Evolutionary conservation across 2,113 vertebrate species (phyloP), one percentile per base, ranked within the genome.

Genomic region (Crypturellus undulatus): DNA sequence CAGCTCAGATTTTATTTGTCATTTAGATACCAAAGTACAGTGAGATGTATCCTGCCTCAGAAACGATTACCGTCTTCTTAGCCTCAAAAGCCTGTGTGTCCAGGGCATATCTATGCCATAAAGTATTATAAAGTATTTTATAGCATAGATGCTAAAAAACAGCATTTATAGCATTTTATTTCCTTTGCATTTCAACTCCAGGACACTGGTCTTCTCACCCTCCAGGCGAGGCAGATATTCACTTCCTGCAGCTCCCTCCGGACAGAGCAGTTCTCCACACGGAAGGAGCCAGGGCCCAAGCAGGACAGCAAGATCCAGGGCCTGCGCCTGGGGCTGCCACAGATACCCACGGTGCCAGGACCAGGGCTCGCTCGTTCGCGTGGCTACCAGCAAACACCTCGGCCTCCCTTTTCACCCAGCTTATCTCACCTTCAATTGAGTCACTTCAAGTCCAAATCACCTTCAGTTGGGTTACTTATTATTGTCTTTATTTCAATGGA

Each of bases 401-500:
- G 47, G 47, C 47, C 47, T 49, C 20, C 47, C 47, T 26, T 40
- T 51, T 26, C 40, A 87, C 15, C 75, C 52, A n/a, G 51, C 54
- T 51, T 30, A 28, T 52, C 26, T 68, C 81, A 30, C 84, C 26
- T 77, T 77, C 54, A 77, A 63, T 6, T 82, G 56, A 43, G 62
- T 43, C 47, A 8, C 22, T 49, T 49, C 47, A 22, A 49, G 19
- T 49, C 8, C 47, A 49, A 49, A 49, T 63, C 73, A 21, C 84
- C 26, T 77, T 77, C 54, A 77, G 58, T 7, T 78, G 58, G 38
- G 62, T 43, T 47, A 93, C 82, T 95, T 92, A 92, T 65, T 59
- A 67, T 80, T 54, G 52, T 2, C 87, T 95, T 92, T 91, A 89
- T 87, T 94, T 79, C 79, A 70, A 87, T 59, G 80, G 79, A 25